Conservation (phyloP, 2,113 vertebrate genomes). For the Microcebus lehilahytsara region DNA sequence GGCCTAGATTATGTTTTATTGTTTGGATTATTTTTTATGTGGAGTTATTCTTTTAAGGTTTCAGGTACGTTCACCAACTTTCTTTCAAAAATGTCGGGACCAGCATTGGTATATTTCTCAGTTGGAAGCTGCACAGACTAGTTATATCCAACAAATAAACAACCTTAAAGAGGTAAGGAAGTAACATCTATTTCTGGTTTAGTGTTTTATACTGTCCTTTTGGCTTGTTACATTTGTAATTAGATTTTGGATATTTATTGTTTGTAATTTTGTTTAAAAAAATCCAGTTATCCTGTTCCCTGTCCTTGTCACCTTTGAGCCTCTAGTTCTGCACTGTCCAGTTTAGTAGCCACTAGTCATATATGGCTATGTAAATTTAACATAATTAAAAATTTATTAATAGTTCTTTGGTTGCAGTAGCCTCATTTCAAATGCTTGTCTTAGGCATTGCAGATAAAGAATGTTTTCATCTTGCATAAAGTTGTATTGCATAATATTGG, state of each 20-base stretch:
- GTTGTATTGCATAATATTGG: background rate
- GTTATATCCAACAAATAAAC: conserved; percentile 98
- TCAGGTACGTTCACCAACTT: conserved; percentile 97
- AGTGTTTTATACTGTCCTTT: background rate
- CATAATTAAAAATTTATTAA: background rate
- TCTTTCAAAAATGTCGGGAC: conserved; percentile 98
- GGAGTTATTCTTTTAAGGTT: conserved; percentile 86
- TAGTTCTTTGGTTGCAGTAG: background rate
- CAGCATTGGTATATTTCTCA: conserved; percentile 99
- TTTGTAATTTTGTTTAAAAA: conserved; percentile 29
- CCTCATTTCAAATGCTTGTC: background rate
- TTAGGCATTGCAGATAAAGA: background rate
- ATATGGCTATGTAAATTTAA: background rate
- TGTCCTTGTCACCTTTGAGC: background rate
- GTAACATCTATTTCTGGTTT: background rate
- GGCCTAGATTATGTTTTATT: conserved; percentile 19
- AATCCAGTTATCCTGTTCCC: background rate
- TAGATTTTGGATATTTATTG: conserved; percentile 14
- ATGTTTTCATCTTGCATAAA: background rate
- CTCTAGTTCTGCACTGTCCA: background rate
- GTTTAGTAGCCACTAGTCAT: background rate
- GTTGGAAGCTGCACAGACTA: conserved; percentile 94
- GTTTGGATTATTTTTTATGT: conserved; percentile 38
- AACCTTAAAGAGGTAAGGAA: conserved; percentile 96
- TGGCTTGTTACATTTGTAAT: background rate